Percentiles rank a stretch among this genome's conserved stretches.
Evolutionary conservation across 1,140 invertebrate genomes (phyloP).

Genomic region (Zaprionus gabonicus): DNA sequence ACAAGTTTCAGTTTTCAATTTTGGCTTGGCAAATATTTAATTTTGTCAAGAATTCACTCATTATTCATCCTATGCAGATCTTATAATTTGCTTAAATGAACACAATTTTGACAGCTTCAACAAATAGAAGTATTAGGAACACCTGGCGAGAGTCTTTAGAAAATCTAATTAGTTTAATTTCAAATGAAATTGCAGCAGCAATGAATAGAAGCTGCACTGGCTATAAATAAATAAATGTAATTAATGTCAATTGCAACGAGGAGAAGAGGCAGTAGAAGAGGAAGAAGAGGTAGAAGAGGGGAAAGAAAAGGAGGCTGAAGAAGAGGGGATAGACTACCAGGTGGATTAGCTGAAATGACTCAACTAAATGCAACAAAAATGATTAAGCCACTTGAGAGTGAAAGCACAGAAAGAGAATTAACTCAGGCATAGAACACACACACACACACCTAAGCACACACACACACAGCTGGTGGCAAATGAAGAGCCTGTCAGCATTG

Average conservation of each 20-base stretch:
- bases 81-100: slow-evolving; percentile 22
- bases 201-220: slow-evolving; percentile 23
- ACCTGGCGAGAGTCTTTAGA: slow-evolving; percentile 6
- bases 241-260: slow-evolving; percentile 70
- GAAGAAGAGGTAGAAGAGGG: no score
- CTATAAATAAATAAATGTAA: slow-evolving; percentile 78
- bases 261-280: not conserved
- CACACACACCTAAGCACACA: not conserved
- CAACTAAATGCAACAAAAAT: slow-evolving; percentile 77
- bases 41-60: not conserved
- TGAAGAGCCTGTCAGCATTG: slow-evolving; percentile 68
- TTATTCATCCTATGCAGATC: slow-evolving; percentile 3
- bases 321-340: slow-evolving; percentile 13
- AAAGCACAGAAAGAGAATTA: slow-evolving; percentile 21
- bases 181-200: slow-evolving; percentile 53
- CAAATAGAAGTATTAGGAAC: slow-evolving; percentile 11
- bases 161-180: slow-evolving; percentile 77
- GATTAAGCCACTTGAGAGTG: slow-evolving; percentile 69
- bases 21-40: not conserved
- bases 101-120: slow-evolving; percentile 18
- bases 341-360: slow-evolving; percentile 51
- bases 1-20: not conserved
- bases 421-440: slow-evolving; percentile 19
- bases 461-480: slow-evolving; percentile 40
- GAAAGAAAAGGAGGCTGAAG: not conserved